phyloP scores from a whole-genome alignment of 2,797 vertebrate genomes.

The Xenops minutus region DNA sequence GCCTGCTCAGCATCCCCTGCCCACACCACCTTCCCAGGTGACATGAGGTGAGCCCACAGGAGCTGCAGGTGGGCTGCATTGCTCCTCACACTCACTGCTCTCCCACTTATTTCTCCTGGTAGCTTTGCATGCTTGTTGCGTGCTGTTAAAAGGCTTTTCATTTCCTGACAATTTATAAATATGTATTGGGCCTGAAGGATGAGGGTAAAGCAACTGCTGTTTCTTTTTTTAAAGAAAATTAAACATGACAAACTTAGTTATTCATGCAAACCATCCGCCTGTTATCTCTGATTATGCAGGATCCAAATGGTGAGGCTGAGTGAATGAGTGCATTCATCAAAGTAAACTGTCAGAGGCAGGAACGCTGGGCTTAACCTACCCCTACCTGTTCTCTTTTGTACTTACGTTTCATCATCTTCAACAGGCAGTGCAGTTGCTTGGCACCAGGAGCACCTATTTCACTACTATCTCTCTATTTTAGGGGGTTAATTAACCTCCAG shows the following conservation, averaged over 20 bases:
- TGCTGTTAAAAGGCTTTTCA: conserved; percentile 62
- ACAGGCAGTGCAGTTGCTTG: conserved; percentile 20
- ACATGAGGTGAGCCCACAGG: background rate
- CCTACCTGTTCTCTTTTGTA: conserved; percentile 55
- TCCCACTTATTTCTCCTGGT: background rate
- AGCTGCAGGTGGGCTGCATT: background rate
- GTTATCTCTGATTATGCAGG: conserved; percentile 75
- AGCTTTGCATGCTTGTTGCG: conserved; percentile 45
- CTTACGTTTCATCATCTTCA: conserved; percentile 2
- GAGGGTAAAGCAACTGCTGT: conserved; percentile 64
- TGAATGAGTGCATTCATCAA: conserved; percentile 71
- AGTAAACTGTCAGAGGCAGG: conserved; percentile 57
- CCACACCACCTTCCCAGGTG: background rate
- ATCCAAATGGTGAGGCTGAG: conserved; percentile 71
- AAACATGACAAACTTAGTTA: conserved; percentile 78
- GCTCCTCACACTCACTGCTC: background rate
- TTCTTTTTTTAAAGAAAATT: conserved; percentile 74
- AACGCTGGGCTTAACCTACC: conserved; percentile 53
- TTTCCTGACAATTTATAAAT: conserved; percentile 72
- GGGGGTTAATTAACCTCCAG: conserved; percentile 72
- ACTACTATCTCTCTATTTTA: conserved; percentile 45
- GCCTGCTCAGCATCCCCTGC: background rate
- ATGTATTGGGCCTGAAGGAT: conserved; percentile 69
- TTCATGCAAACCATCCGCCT: conserved; percentile 76
- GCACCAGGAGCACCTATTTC: conserved; percentile 31